A percentile compares a stretch with the other conserved stretches of the same genome.
Evolutionary conservation across 2,888 invertebrate genomes (phyloP).

Genomic region (Ernsta delagoae): DNA sequence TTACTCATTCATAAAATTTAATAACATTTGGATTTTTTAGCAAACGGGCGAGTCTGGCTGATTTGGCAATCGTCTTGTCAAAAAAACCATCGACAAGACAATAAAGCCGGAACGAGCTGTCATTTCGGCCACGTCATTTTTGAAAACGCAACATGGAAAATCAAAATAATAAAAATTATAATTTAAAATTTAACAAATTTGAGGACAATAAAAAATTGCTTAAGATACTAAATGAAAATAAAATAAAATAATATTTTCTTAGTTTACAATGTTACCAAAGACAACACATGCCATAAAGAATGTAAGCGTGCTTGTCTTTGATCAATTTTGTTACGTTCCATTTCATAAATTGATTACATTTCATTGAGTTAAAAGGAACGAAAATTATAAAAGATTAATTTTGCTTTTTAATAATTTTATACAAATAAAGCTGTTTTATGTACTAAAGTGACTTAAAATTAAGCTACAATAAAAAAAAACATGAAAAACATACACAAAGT

Average conservation of each 20-base stretch:
- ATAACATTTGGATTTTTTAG: constrained; percentile 50
- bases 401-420: neutral
- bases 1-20: constrained; percentile 66
- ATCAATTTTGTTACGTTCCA: constrained; percentile 52
- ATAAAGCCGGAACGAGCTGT: constrained; percentile 60
- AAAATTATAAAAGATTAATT: neutral
- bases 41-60: constrained; percentile 70
- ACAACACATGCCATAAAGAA: constrained; percentile 46
- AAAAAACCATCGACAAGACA: constrained; percentile 70
- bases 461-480: neutral
- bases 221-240: no score
- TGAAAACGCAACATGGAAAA: constrained; percentile 55
- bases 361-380: neutral
- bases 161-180: constrained; percentile 11
- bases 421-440: no score
- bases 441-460: no score
- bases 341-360: constrained; percentile 43
- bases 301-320: constrained; percentile 62
- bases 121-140: constrained; percentile 82
- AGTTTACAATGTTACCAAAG: constrained; percentile 32
- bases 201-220: no score
- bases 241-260: constrained; percentile 20
- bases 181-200: neutral
- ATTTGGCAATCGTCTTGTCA: constrained; percentile 80
- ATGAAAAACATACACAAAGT: constrained; percentile 23